Conservation (phyloP, 2,888 invertebrate species). For the Lasioglossum zephyrum region DNA sequence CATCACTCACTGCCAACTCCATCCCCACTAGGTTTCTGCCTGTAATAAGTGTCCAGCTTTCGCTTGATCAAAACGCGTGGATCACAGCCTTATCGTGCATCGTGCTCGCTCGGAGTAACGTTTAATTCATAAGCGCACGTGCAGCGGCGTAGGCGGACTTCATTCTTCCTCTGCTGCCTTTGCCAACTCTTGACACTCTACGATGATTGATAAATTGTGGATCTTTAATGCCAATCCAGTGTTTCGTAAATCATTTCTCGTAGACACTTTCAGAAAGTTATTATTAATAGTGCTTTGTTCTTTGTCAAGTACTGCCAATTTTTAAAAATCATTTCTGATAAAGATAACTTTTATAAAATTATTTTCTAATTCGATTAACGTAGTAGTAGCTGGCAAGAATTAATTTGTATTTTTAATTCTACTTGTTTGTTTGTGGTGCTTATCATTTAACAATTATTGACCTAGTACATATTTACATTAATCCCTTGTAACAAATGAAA, state of each 20-base stretch:
- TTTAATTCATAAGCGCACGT: conserved; percentile 39
- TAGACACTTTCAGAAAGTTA: not conserved
- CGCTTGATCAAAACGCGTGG: conserved; percentile 22
- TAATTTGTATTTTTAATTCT: not conserved
- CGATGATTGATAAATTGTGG: not conserved
- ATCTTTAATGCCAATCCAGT: not conserved
- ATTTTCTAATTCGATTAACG: not conserved
- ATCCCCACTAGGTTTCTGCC: conserved; percentile 49
- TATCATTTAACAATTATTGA: not conserved
- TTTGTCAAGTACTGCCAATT: not conserved
- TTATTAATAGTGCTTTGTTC: not conserved
- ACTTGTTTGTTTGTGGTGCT: not conserved
- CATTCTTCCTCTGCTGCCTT: not conserved
- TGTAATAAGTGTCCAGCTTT: conserved; percentile 49
- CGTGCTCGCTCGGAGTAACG: conserved; percentile 33
- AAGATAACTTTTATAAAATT: not conserved
- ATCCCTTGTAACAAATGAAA: not conserved
- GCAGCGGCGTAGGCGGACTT: conserved; percentile 21
- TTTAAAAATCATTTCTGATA: not conserved
- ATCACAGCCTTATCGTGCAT: conserved; percentile 46
- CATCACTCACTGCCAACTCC: conserved; percentile 33
- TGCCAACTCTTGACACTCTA: not conserved
- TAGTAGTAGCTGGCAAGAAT: not conserved
- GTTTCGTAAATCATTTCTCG: not conserved
- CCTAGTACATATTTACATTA: not conserved